Conservation (phyloP, 2,888 invertebrate species). For the Mimas tiliae region DNA sequence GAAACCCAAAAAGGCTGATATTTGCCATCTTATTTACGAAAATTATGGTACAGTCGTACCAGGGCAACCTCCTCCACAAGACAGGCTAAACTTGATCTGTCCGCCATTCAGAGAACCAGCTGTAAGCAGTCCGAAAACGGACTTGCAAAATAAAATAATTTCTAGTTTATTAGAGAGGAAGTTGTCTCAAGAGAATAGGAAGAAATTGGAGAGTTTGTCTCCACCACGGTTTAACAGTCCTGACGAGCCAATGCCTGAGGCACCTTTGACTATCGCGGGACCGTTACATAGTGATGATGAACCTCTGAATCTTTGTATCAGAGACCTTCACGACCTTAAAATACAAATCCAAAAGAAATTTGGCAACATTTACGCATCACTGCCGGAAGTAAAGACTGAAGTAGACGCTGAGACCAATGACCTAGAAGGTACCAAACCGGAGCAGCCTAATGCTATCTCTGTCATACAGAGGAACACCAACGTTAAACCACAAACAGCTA, state of each 20-base stretch:
- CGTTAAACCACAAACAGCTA: conserved; percentile 64
- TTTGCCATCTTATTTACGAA: conserved; percentile 95
- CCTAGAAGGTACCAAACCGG: conserved; percentile 71
- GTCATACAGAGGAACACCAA: conserved; percentile 78
- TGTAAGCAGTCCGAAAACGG: conserved; percentile 79
- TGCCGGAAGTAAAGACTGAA: conserved; percentile 86
- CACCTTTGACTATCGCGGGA: conserved; percentile 63
- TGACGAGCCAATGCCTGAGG: conserved; percentile 68
- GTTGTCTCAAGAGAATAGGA: conserved; percentile 87
- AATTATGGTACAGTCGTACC: conserved; percentile 95
- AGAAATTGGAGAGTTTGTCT: conserved; percentile 65
- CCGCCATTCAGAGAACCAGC: conserved; percentile 57
- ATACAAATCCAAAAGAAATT: conserved; percentile 86
- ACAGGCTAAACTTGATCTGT: conserved; percentile 62
- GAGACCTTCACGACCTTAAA: conserved; percentile 89
- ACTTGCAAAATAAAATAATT: conserved; percentile 88
- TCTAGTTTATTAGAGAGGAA: conserved; percentile 89
- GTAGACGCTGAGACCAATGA: conserved; percentile 79
- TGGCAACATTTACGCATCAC: conserved; percentile 85
- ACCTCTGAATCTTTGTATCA: conserved; percentile 92
- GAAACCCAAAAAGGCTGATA: conserved; percentile 96
- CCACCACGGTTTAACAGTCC: conserved; percentile 67
- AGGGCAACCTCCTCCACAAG: conserved; percentile 87
- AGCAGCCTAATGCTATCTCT: conserved; percentile 76
- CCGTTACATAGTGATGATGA: conserved; percentile 84